Evolutionary conservation across 2,113 vertebrate genomes (phyloP).

Genomic region (Genyomyrus donnyi): DNA sequence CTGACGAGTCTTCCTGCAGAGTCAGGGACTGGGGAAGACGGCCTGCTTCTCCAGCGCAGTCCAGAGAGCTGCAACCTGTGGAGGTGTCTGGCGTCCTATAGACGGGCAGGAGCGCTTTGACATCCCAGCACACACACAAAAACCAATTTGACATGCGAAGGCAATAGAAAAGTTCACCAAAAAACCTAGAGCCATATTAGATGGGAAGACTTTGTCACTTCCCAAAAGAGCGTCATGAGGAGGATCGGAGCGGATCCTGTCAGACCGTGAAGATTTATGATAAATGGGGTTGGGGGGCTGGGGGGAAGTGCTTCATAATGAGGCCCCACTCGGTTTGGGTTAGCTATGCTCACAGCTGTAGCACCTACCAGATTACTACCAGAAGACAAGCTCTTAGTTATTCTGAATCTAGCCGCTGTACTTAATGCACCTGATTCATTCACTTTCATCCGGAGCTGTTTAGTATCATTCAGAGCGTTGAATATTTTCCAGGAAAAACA

Average conservation of each 20-base stretch:
- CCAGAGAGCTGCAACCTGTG: not conserved
- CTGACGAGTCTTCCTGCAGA: not conserved
- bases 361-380: not conserved
- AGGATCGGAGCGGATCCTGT: not conserved
- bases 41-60: not conserved
- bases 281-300: not conserved
- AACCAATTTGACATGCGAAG: not conserved
- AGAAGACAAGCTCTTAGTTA: not conserved
- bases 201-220: not conserved
- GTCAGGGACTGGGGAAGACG: not conserved
- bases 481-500: not conserved
- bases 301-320: not conserved
- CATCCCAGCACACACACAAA: not conserved
- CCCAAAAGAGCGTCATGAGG: not conserved
- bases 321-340: not conserved
- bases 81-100: not conserved
- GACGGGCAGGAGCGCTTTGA: not conserved
- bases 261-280: not conserved
- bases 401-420: not conserved
- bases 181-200: not conserved
- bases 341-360: not conserved
- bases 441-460: not conserved
- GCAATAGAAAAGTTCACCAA: not conserved
- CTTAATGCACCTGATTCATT: not conserved
- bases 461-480: not conserved